Base-by-base conservation (phyloP, 1,140 invertebrate genomes). In the Drosophila busckii region DNA sequence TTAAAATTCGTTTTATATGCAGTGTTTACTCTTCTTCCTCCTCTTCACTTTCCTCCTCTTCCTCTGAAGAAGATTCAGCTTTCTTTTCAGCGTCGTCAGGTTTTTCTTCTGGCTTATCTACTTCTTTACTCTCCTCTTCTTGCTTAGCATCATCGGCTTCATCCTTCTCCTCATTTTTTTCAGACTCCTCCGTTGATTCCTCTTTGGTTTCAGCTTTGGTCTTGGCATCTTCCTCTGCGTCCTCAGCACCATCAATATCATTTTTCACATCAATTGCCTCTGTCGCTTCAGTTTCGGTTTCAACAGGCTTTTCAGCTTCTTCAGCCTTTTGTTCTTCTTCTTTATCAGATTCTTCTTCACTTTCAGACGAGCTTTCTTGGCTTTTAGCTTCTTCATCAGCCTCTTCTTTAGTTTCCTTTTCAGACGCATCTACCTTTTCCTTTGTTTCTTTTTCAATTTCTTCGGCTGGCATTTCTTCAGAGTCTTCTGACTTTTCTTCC, bases 21-120 rank as follows among this genome's bases (percentile, higher is more conserved):
- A 5, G 15, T 55, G 64, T 25, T 64, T 64, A 49, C n/a, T 68
- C 75, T 20, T 62, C 45, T 10, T 76, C 42, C 5, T 60, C 7
- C 1, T 46, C 26, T 20, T 19, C 34, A 8, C 25, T 34, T 6
- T 32, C 28, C 5, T 32, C 40, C 9, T 55, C 26, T 37, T 44
- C 7, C 13, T 53, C 37, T n/a, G 12, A n/a, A 7, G 42, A 3
- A 6, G 35, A 16, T 10, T 42, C 37, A n/a, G n/a, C n/a, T 15
- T 20, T 15, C 0, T 25, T 12, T 28, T 35, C 41, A 8, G 13
- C n/a, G 7, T 22, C 28, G 0, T 42, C 31, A 16, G 23, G 17
- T 28, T 55, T 41, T 12, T 49, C 50, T 20, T 58, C 55, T n/a
- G n/a, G n/a, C n/a, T 41, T 31, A 1, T 55, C 17, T 2, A 10